Percentiles rank a stretch among this genome's conserved stretches.
Conservation (phyloP, 2,797 vertebrate species). For the Sebastes trivittatus region DNA sequence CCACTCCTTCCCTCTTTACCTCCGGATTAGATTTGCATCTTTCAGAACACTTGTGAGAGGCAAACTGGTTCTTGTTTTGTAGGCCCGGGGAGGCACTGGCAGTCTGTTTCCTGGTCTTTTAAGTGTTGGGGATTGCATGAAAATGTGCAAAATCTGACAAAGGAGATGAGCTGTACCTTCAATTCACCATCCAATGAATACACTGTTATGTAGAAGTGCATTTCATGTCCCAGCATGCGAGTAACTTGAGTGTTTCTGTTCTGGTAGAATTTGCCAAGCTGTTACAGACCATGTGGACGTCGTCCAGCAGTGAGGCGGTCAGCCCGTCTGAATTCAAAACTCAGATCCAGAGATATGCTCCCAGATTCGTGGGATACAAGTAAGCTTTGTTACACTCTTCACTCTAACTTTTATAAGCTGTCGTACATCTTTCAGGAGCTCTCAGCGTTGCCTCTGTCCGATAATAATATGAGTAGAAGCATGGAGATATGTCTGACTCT, state of each 20-base stretch:
- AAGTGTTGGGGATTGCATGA: background rate
- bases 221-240: background rate
- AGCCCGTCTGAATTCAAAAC: slow-evolving; percentile 98
- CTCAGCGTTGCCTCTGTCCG: background rate
- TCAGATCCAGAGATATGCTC: slow-evolving; percentile 98
- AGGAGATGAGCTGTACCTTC: no score
- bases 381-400: slow-evolving; percentile 71
- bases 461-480: background rate
- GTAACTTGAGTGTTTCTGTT: slow-evolving; percentile 28
- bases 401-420: background rate
- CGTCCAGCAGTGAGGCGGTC: slow-evolving; percentile 90
- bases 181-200: background rate
- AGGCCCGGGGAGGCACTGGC: background rate
- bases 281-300: slow-evolving; percentile 96
- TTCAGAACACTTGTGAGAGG: background rate
- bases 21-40: background rate
- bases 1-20: background rate
- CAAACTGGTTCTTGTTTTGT: background rate
- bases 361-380: slow-evolving; percentile 98
- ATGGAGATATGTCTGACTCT: background rate
- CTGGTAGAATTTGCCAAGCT: slow-evolving; percentile 94
- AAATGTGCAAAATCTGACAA: background rate
- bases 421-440: background rate
- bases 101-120: background rate
- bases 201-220: background rate